Percentiles rank a stretch among this genome's conserved stretches.
Conservation (phyloP, 1,140 invertebrate genomes). For the Conus ventricosus region DNA sequence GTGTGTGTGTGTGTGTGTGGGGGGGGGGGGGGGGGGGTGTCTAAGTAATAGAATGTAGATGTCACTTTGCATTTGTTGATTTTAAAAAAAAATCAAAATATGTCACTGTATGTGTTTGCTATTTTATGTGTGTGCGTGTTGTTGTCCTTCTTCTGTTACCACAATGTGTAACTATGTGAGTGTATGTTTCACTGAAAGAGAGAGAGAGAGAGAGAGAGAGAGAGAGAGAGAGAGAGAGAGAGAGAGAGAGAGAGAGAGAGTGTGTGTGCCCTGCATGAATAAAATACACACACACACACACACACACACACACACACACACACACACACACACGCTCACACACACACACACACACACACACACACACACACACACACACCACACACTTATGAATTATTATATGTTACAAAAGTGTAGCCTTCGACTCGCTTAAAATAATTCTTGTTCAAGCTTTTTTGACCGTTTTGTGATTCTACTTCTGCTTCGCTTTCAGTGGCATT, state of each 20-base stretch:
- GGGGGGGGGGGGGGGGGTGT: too few relatives aligned
- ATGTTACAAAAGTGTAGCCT: not conserved
- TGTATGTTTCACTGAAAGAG: not conserved
- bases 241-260: not conserved
- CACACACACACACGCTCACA: conserved; percentile 31
- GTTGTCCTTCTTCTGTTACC: not conserved
- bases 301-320: conserved; percentile 45
- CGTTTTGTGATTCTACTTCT: not conserved
- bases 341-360: conserved; percentile 30
- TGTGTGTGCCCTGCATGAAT: not conserved
- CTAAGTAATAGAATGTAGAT: conserved; percentile 13
- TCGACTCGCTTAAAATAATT: not conserved
- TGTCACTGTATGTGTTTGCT: not conserved
- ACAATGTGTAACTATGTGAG: not conserved
- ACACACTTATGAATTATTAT: not conserved
- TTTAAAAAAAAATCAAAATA: conserved; percentile 7
- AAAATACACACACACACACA: conserved; percentile 44
- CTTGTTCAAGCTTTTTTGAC: not conserved
- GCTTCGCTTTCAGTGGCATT: too few relatives aligned
- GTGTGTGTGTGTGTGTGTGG: too few relatives aligned
- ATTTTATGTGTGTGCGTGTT: not conserved
- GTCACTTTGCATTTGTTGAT: conserved; percentile 25
- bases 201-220: too few relatives aligned
- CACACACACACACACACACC: not conserved
- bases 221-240: not conserved